Conservation (phyloP, 2,888 invertebrate genomes). For the Calliopum simillimum region DNA sequence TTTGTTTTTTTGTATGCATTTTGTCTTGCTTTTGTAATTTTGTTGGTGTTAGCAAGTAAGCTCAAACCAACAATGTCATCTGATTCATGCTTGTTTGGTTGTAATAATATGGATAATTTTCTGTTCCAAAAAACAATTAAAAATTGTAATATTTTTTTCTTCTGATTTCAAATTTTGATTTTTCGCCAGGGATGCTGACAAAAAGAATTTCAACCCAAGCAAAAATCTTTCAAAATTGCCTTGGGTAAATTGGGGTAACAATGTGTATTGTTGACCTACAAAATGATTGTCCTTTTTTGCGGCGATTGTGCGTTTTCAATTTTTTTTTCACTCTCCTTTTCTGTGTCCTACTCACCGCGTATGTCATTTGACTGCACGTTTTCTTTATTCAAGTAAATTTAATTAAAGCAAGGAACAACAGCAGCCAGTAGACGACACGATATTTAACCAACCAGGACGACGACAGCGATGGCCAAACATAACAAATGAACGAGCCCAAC, state of each 20-base stretch:
- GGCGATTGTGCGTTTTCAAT: background rate
- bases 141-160: no score
- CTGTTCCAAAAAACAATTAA: no score
- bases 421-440: background rate
- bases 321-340: background rate
- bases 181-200: background rate
- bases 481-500: constrained; percentile 3
- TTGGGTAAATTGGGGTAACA: background rate
- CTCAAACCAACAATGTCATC: no score
- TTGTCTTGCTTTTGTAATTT: no score
- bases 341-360: background rate
- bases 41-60: no score
- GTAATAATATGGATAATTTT: no score
- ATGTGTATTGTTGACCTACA: constrained; percentile 4
- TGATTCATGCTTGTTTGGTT: no score
- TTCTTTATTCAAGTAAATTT: constrained; percentile 11
- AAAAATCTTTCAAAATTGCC: constrained; percentile 10
- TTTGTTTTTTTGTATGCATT: no score
- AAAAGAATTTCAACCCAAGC: background rate
- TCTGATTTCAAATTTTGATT: no score
- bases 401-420: constrained; percentile 16
- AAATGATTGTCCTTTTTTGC: background rate
- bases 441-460: constrained; percentile 3
- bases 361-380: background rate
- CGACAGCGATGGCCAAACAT: constrained; percentile 29